Conservation (phyloP, 2,113 vertebrate species). For the Regulus satrapa region DNA sequence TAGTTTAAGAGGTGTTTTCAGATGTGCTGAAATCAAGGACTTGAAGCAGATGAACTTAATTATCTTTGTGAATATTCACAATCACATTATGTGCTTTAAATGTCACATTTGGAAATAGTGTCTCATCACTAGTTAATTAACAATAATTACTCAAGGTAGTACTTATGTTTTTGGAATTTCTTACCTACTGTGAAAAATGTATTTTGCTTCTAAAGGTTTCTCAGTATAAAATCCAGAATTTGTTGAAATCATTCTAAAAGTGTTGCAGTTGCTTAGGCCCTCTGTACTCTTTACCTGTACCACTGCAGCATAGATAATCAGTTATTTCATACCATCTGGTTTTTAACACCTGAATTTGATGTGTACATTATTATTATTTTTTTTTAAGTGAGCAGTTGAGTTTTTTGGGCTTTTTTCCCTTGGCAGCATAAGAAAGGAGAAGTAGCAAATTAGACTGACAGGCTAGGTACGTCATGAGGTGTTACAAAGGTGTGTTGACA, state of each 20-base stretch:
- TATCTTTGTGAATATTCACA: conserved; percentile 69
- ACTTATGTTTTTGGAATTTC: conserved; percentile 38
- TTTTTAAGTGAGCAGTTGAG: not conserved
- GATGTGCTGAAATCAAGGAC: conserved; percentile 61
- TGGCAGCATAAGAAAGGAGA: not conserved
- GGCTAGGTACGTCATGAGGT: not conserved
- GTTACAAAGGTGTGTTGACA: not conserved
- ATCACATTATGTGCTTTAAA: conserved; percentile 69
- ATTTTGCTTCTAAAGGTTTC: not conserved
- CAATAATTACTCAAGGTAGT: conserved; percentile 64
- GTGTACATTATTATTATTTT: not conserved
- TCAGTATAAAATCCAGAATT: not conserved
- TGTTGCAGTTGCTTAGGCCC: not conserved
- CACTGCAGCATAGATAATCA: not conserved
- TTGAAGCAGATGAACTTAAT: conserved; percentile 68
- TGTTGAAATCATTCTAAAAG: not conserved
- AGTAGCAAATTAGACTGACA: not conserved
- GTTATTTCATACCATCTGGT: not conserved
- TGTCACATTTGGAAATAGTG: conserved; percentile 67
- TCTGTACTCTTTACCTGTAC: not conserved
- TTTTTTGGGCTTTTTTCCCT: not conserved
- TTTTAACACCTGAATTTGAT: not conserved
- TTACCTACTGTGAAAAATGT: conserved; percentile 32
- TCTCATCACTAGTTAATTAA: conserved; percentile 64
- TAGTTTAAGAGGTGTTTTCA: conserved; percentile 69